Conservation (phyloP, 2,888 invertebrate genomes). For the Nephrocerus scutellatus region DNA sequence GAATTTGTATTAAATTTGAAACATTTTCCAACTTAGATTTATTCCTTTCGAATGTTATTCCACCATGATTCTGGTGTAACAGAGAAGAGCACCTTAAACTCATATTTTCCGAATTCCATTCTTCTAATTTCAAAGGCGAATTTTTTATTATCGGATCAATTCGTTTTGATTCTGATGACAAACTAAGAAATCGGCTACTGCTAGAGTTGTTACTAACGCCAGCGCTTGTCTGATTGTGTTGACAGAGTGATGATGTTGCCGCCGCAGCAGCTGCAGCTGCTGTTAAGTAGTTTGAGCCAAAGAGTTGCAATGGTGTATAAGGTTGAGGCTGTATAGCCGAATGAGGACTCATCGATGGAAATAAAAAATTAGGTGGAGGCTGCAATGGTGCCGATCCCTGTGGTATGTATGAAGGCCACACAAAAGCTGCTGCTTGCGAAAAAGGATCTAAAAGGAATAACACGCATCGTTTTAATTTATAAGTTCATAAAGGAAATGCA, state of each 20-base stretch:
- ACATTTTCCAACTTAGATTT: constrained; percentile 8
- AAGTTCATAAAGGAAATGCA: too few species aligned
- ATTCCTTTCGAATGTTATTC: neutral
- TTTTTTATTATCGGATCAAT: constrained; percentile 48
- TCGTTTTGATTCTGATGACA: constrained; percentile 52
- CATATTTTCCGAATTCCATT: constrained; percentile 49
- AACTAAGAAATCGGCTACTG: constrained; percentile 56
- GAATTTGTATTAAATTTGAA: constrained; percentile 3
- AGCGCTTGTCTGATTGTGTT: constrained; percentile 63
- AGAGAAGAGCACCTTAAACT: constrained; percentile 1
- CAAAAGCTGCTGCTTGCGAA: constrained; percentile 34
- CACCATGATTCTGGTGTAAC: neutral
- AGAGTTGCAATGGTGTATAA: constrained; percentile 56
- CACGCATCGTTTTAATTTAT: neutral
- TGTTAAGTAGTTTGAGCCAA: constrained; percentile 54
- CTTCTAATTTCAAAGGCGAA: constrained; percentile 64
- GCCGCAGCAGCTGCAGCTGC: constrained; percentile 44
- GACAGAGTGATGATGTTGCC: constrained; percentile 50
- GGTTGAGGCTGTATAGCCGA: constrained; percentile 33
- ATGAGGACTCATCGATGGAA: constrained; percentile 40
- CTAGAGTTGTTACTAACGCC: constrained; percentile 34
- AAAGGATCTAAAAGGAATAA: neutral
- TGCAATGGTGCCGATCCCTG: constrained; percentile 37
- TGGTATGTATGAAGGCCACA: constrained; percentile 44
- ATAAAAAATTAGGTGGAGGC: constrained; percentile 39